phyloP scores from a whole-genome alignment of 2,888 invertebrate genomes.

The Drosophila rellima region DNA sequence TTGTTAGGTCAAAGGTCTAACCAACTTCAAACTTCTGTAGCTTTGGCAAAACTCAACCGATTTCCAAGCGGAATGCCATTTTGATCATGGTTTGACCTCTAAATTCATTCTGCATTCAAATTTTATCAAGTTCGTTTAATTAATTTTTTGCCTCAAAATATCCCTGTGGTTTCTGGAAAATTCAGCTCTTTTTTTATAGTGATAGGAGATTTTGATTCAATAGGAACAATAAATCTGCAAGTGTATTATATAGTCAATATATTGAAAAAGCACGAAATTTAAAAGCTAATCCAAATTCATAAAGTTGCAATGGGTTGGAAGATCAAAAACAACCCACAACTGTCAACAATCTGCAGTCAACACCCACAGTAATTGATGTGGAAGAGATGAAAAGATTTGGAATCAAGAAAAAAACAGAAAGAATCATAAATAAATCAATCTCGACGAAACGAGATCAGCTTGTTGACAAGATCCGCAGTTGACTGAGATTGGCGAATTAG shows the following conservation, averaged over 20 bases:
- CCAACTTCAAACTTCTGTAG: too few species aligned
- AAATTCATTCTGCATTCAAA: too few species aligned
- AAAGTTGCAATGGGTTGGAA: background rate
- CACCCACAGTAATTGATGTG: constrained; percentile 47
- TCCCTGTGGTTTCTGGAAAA: too few species aligned
- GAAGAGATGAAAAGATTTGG: constrained; percentile 12
- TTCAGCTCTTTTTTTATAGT: too few species aligned
- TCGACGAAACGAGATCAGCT: constrained; percentile 61
- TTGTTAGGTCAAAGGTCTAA: too few species aligned
- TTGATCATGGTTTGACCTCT: too few species aligned
- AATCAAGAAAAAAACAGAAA: background rate
- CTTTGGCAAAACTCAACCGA: too few species aligned
- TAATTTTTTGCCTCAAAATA: too few species aligned
- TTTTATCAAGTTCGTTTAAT: too few species aligned
- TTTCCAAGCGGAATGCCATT: too few species aligned
- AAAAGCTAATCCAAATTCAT: background rate
- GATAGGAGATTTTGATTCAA: too few species aligned
- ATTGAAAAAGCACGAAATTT: background rate
- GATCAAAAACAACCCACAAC: constrained; percentile 20
- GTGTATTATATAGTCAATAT: background rate
- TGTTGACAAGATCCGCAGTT: constrained; percentile 57
- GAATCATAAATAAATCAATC: constrained; percentile 58
- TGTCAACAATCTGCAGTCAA: background rate
- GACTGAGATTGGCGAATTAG: constrained; percentile 39
- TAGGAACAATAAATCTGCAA: background rate